Conservation (phyloP, 1,140 invertebrate species). For the Danaus melanippus region DNA sequence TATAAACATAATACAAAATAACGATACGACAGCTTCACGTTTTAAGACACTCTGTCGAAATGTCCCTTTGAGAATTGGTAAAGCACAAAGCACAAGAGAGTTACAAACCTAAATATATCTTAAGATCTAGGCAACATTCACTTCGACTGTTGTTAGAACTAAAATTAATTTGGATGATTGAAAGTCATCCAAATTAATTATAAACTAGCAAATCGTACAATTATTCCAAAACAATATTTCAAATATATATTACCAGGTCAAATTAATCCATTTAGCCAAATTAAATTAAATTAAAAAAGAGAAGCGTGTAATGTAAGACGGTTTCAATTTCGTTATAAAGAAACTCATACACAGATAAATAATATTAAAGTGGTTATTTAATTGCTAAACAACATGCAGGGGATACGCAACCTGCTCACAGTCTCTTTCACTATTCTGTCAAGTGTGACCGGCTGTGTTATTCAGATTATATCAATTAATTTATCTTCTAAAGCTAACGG, state of each 20-base stretch:
- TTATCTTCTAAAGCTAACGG: conserved; percentile 15
- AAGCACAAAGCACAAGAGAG: conserved; percentile 14
- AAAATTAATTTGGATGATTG: too few relatives aligned
- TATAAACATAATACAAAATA: conserved; percentile 24
- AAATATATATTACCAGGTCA: too few relatives aligned
- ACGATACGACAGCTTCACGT: conserved; percentile 15
- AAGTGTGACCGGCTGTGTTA: neutral
- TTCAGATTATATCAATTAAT: conserved; percentile 23
- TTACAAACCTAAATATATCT: conserved; percentile 17
- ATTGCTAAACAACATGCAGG: conserved; percentile 19
- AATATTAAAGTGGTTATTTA: conserved; percentile 17
- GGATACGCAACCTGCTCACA: conserved; percentile 16
- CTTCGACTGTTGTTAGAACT: neutral
- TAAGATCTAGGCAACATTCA: conserved; percentile 17
- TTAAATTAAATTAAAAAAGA: too few relatives aligned
- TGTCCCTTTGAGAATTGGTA: conserved; percentile 36
- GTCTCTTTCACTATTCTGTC: conserved; percentile 16
- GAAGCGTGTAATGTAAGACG: too few relatives aligned
- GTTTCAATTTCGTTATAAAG: too few relatives aligned
- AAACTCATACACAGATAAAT: too few relatives aligned
- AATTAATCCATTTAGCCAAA: too few relatives aligned
- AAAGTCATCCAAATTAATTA: too few relatives aligned
- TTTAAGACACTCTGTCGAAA: conserved; percentile 42
- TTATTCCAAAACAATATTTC: too few relatives aligned
- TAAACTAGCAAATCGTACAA: too few relatives aligned